Evolutionary conservation across 2,888 invertebrate species (phyloP).

Genomic region (Nematopogon swammerdamellus): DNA sequence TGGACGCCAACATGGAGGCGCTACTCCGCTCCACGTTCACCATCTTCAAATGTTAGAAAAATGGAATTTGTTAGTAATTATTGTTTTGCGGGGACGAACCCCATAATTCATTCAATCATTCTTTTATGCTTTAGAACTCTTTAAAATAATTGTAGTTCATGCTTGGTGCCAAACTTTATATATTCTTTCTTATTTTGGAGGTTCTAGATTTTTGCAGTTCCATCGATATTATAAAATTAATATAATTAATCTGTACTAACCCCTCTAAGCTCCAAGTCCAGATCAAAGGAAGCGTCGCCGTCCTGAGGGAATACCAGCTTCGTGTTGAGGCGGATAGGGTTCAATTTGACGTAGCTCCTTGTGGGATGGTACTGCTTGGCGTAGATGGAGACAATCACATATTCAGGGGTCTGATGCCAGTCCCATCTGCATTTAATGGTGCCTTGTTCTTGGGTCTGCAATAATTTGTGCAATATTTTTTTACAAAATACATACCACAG

Average conservation of each 20-base stretch:
- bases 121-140: too few species aligned
- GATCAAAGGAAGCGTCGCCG: conserved; percentile 63
- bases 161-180: too few species aligned
- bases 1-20: conserved; percentile 80
- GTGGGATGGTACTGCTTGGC: conserved; percentile 86
- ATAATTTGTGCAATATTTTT: too few species aligned
- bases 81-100: not conserved
- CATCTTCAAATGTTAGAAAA: conserved; percentile 63
- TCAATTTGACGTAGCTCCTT: conserved; percentile 72
- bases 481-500: too few species aligned
- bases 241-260: conserved; percentile 49
- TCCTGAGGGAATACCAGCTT: conserved; percentile 77
- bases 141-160: too few species aligned
- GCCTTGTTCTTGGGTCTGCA: conserved; percentile 38
- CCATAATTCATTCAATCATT: too few species aligned
- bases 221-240: too few species aligned
- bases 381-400: conserved; percentile 85
- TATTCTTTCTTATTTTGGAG: too few species aligned
- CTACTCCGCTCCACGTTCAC: conserved; percentile 68
- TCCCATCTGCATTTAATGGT: conserved; percentile 79
- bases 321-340: conserved; percentile 76
- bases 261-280: conserved; percentile 78
- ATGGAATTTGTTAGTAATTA: conserved; percentile 1
- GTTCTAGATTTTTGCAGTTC: too few species aligned
- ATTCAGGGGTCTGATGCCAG: conserved; percentile 90